phyloP scores from a whole-genome alignment of 2,888 invertebrate species.

The Papilio protenor region DNA sequence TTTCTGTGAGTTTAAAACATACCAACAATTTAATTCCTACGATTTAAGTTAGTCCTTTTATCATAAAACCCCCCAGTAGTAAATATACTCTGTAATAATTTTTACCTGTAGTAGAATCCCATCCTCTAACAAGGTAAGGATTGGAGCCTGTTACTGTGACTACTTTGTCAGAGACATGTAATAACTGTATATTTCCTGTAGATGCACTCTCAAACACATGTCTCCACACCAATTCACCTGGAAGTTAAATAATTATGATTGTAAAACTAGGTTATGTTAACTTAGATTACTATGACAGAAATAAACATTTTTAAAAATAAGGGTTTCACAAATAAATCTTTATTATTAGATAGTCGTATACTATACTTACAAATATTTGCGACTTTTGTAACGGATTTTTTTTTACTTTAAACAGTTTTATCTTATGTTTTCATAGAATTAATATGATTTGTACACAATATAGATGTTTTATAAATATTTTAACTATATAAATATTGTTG shows the following conservation, averaged over 20 bases:
- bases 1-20: no score
- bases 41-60: no score
- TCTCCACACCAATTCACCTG: slow-evolving; percentile 92
- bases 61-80: not conserved
- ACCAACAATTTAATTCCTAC: no score
- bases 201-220: slow-evolving; percentile 89
- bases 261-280: slow-evolving; percentile 8
- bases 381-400: not conserved
- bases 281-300: not conserved
- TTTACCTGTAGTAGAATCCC: slow-evolving; percentile 89
- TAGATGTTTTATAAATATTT: not conserved
- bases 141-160: slow-evolving; percentile 90
- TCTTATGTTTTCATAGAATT: not conserved
- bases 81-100: not conserved
- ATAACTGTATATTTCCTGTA: slow-evolving; percentile 87
- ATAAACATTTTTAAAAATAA: not conserved
- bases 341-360: not conserved
- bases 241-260: slow-evolving; percentile 42
- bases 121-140: slow-evolving; percentile 89
- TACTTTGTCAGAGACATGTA: slow-evolving; percentile 87
- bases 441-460: not conserved
- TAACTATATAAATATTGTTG: not conserved
- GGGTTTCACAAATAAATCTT: not conserved
- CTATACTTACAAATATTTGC: not conserved
- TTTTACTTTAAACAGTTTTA: not conserved